phyloP scores from a whole-genome alignment of 2,797 vertebrate species.

The Onychomys torridus region DNA sequence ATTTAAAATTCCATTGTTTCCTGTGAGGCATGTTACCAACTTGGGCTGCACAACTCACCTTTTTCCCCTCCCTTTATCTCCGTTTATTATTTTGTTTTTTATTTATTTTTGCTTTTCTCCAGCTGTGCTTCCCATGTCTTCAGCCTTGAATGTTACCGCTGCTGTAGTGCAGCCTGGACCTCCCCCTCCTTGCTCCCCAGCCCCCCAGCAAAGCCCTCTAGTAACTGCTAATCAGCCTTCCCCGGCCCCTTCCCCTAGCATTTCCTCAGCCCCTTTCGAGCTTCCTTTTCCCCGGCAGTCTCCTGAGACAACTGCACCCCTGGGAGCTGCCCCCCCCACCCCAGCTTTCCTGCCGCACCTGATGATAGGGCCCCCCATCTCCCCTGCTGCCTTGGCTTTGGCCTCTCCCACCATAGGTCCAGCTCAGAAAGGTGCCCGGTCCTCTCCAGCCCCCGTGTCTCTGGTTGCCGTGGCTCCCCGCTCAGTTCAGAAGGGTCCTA shows the following conservation, averaged over 20 bases:
- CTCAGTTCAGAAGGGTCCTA: slow-evolving; percentile 79
- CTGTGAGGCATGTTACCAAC: slow-evolving; percentile 69
- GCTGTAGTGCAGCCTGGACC: slow-evolving; percentile 77
- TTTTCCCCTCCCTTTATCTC: slow-evolving; percentile 44
- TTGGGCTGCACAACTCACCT: slow-evolving; percentile 76
- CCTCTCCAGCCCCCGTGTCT: slow-evolving; percentile 71
- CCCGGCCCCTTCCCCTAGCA: slow-evolving; percentile 55
- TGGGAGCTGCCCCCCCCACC: slow-evolving; percentile 44
- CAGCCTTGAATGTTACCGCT: slow-evolving; percentile 79
- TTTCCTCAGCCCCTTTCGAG: slow-evolving; percentile 45
- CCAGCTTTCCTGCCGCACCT: slow-evolving; percentile 74
- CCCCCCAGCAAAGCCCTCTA: slow-evolving; percentile 62
- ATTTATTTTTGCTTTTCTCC: slow-evolving; percentile 73
- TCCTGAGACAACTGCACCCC: slow-evolving; percentile 48
- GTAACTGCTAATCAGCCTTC: slow-evolving; percentile 63
- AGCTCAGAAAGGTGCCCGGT: slow-evolving; percentile 65
- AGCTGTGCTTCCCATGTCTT: slow-evolving; percentile 84
- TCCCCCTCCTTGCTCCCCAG: slow-evolving; percentile 52
- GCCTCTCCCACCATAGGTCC: slow-evolving; percentile 71
- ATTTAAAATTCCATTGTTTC: slow-evolving; percentile 70
- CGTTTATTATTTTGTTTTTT: slow-evolving; percentile 67
- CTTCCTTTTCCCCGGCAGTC: slow-evolving; percentile 48
- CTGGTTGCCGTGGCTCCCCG: slow-evolving; percentile 48
- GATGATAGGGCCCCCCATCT: slow-evolving; percentile 81
- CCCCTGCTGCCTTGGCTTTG: slow-evolving; percentile 77